phyloP scores from a whole-genome alignment of 2,797 vertebrate species.

The Monodelphis domestica region DNA sequence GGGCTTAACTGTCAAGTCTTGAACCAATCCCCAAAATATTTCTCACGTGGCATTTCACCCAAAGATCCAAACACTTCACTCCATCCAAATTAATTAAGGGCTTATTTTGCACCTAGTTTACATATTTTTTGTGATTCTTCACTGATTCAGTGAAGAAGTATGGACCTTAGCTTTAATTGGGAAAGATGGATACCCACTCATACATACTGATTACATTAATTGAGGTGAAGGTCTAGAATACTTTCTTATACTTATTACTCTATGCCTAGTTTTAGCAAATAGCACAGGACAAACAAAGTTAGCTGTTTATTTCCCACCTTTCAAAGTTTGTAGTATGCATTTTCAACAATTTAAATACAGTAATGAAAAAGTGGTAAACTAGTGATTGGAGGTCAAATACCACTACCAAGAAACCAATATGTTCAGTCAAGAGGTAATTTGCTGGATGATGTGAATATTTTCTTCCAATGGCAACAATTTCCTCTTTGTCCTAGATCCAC shows the following conservation, averaged over 20 bases:
- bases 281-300: no score
- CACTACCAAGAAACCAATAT: constrained; percentile 13
- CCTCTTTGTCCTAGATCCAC: not conserved
- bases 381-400: constrained; percentile 22
- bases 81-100: not conserved
- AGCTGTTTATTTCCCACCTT: constrained; percentile 1
- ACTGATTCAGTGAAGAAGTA: not conserved
- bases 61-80: not conserved
- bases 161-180: not conserved
- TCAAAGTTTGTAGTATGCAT: not conserved
- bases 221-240: not conserved
- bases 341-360: constrained; percentile 7
- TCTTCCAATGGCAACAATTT: constrained; percentile 56
- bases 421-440: not conserved
- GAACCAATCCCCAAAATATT: not conserved
- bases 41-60: not conserved
- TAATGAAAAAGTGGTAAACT: constrained; percentile 9
- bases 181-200: not conserved
- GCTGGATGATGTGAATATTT: constrained; percentile 39
- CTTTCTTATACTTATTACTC: not conserved
- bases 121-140: not conserved
- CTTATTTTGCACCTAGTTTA: not conserved
- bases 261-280: not conserved
- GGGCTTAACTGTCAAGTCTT: not conserved
- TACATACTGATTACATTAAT: not conserved